Percentiles rank a stretch among this genome's conserved stretches.
phyloP scores from a whole-genome alignment of 2,113 vertebrate species.

The Caranx ignobilis region DNA sequence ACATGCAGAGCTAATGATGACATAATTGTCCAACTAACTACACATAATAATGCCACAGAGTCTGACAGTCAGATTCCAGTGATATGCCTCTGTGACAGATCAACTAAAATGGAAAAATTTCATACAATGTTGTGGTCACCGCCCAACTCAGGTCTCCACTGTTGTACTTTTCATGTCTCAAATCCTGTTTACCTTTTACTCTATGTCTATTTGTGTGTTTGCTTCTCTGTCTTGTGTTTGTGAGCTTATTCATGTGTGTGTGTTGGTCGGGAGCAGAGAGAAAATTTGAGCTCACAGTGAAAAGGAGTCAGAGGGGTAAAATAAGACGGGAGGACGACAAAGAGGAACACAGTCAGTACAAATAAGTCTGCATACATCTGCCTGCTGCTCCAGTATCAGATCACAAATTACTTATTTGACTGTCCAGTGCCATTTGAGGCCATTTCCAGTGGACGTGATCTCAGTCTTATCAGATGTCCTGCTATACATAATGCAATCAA shows the following conservation, averaged over 20 bases:
- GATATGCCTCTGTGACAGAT: neutral
- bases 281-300: conserved; percentile 13
- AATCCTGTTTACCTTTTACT: neutral
- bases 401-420: conserved; percentile 38
- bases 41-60: neutral
- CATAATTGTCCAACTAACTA: neutral
- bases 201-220: conserved; percentile 17
- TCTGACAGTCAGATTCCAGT: neutral
- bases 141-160: neutral
- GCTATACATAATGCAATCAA: conserved; percentile 71
- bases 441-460: conserved; percentile 58
- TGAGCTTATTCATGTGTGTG: neutral
- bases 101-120: neutral
- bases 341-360: conserved; percentile 3
- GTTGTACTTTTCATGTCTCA: neutral
- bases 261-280: conserved; percentile 14
- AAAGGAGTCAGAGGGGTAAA: conserved; percentile 7
- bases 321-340: conserved; percentile 7
- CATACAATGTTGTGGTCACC: neutral
- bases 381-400: conserved; percentile 47
- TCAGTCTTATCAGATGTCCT: conserved; percentile 66
- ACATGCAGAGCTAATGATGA: neutral
- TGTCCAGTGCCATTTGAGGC: conserved; percentile 47
- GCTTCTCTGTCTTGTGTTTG: neutral
- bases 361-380: conserved; percentile 23